Percentiles rank a stretch among this genome's conserved stretches.
Evolutionary conservation across 2,888 invertebrate species (phyloP).

Genomic region (Liodrosophila aerea): DNA sequence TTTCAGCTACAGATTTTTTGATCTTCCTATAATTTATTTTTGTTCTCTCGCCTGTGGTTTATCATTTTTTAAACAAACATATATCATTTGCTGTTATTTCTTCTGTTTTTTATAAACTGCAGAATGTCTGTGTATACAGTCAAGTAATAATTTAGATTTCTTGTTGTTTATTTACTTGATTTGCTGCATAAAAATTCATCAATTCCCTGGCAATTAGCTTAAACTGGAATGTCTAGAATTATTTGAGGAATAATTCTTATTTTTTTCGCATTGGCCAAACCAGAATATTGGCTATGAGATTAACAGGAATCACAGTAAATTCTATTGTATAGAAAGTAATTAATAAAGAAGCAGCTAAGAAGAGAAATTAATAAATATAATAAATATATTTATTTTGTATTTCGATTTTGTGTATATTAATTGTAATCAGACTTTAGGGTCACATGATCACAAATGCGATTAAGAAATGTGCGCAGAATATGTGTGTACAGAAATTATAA

Average conservation of each 20-base stretch:
- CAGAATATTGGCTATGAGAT: too few species aligned
- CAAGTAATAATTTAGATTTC: background rate
- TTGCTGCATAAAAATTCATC: background rate
- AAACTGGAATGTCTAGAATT: too few species aligned
- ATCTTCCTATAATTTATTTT: too few species aligned
- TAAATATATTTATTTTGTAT: background rate
- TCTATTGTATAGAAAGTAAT: too few species aligned
- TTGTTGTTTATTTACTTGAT: background rate
- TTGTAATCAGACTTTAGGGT: conserved; percentile 26
- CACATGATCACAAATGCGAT: conserved; percentile 27
- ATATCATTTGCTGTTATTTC: background rate
- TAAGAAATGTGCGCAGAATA: conserved; percentile 20
- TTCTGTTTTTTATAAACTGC: background rate
- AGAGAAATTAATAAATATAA: background rate
- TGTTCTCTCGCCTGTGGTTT: conserved; percentile 11
- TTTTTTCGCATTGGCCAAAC: background rate
- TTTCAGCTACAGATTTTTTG: too few species aligned
- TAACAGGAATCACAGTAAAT: too few species aligned
- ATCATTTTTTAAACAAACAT: conserved; percentile 4
- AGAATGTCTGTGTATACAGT: too few species aligned
- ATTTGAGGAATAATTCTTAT: background rate
- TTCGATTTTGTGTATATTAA: background rate
- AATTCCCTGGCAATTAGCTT: too few species aligned
- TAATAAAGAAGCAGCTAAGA: too few species aligned
- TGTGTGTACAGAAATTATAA: background rate